Evolutionary conservation across 2,888 invertebrate genomes (phyloP), one percentile per base, ranked within the genome.

Genomic region (Synanthedon vespiformis): DNA sequence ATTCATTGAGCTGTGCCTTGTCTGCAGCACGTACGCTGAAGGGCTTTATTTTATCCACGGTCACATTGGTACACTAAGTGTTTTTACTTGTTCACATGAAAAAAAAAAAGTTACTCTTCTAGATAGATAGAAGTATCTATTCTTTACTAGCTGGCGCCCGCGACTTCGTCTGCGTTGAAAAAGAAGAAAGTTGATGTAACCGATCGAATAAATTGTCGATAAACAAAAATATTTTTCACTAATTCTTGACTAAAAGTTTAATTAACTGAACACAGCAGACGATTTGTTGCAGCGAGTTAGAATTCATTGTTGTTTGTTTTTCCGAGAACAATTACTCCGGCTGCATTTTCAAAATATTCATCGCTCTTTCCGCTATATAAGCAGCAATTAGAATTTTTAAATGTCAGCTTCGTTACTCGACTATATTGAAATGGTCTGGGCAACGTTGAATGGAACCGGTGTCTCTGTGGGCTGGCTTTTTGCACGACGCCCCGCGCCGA

Each of bases 341-440:
- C n/a, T 14, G 14, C 48, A 14, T 11, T 48, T 14, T 4, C 12
- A 48, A 48, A 6, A 22, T 16, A 16, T 56, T 55, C 56, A 56
- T 55, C 54, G 56, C 57, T 58, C 54, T 50, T 67, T 65, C 61
- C 61, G 62, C 60, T 61, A 62, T 63, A 64, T 66, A 65, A 60
- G 56, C 60, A 61, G 60, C 65, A 65, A 72, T 74, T 72, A 73
- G 65, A 58, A 66, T 63, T 65, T 34, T 58, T 54, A 59, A 61
- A 57, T 56, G 61, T 57, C 58, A 53, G 56, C 40, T 52, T 55
- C 59, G 57, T 61, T 61, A 59, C 34, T 34, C 34, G 34, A 10
- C 34, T 34, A 10, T 34, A 62, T 56, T 54, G 58, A 57, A 64
- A 63, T 63, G 53, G 55, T 59, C 58, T 61, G 57, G 57, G 59